Evolutionary conservation across 2,888 invertebrate species (phyloP).

Genomic region (Leptinotarsa peninsularis): DNA sequence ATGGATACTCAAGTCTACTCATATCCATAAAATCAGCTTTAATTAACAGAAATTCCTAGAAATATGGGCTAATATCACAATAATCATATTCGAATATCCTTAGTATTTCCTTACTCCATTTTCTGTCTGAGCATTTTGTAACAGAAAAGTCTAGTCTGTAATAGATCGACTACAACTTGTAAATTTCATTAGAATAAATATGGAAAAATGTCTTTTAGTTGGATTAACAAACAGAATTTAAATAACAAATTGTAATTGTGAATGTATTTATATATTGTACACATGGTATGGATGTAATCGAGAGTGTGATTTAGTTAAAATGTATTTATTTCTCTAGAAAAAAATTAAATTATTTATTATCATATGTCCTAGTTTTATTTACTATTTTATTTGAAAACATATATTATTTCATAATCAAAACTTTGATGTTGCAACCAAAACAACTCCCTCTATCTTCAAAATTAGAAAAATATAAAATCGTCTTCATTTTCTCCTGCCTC

Average conservation of each 20-base stretch:
- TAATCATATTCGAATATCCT: constrained; percentile 5
- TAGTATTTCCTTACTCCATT: constrained; percentile 4
- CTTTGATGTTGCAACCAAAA: too few species aligned
- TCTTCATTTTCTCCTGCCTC: too few species aligned
- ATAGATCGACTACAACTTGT: constrained; percentile 1
- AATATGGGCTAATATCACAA: neutral
- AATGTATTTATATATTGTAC: constrained; percentile 58
- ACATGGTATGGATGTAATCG: constrained; percentile 51
- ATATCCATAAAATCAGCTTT: neutral
- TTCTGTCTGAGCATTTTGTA: neutral
- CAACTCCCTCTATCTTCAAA: too few species aligned
- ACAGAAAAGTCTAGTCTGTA: constrained; percentile 32
- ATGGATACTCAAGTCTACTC: constrained; percentile 6
- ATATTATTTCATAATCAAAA: neutral
- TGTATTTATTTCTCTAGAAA: constrained; percentile 64
- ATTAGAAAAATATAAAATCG: too few species aligned
- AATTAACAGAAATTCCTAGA: neutral
- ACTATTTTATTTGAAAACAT: neutral
- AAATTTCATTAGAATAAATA: neutral
- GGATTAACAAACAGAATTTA: constrained; percentile 57
- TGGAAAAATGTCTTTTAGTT: neutral
- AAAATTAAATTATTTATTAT: constrained; percentile 64
- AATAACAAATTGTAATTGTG: constrained; percentile 48
- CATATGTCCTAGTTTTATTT: constrained; percentile 39
- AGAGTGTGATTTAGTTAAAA: constrained; percentile 54